Percentiles rank a stretch among this genome's conserved stretches.
phyloP scores from a whole-genome alignment of 2,888 invertebrate genomes.

The Atethmia centrago region DNA sequence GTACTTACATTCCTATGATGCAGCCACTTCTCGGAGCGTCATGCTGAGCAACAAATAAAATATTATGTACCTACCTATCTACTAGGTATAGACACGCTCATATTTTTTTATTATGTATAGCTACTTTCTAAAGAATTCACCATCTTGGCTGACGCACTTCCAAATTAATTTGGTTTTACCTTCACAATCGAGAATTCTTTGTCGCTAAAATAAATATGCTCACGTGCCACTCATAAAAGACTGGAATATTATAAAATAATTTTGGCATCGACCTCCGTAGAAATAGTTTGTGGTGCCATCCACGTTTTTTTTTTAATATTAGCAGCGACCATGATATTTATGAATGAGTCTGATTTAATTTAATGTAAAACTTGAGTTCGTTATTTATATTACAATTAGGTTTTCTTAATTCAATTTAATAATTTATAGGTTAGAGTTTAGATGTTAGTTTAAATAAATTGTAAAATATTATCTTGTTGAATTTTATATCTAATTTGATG shows the following conservation, averaged over 20 bases:
- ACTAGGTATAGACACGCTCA: conserved; percentile 8
- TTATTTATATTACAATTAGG: conserved; percentile 37
- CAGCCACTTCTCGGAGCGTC: conserved; percentile 6
- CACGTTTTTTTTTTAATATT: conserved; percentile 52
- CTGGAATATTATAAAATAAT: conserved; percentile 70
- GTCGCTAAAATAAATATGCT: conserved; percentile 75
- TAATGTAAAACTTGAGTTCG: conserved; percentile 27
- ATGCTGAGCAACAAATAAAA: conserved; percentile 35
- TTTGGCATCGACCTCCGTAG: conserved; percentile 70
- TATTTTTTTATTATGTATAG: conserved; percentile 41
- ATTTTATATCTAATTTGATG: conserved; percentile 39
- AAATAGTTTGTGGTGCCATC: conserved; percentile 57
- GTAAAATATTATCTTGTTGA: conserved; percentile 31
- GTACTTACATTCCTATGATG: conserved; percentile 11
- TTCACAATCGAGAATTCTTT: conserved; percentile 62
- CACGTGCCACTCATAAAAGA: conserved; percentile 77
- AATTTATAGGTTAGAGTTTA: conserved; percentile 32
- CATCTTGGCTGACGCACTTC: conserved; percentile 72
- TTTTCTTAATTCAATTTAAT: conserved; percentile 46
- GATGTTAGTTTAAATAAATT: conserved; percentile 27
- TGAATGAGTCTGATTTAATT: conserved; percentile 42
- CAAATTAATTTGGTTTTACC: conserved; percentile 63
- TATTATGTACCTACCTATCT: conserved; percentile 6
- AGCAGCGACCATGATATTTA: conserved; percentile 34
- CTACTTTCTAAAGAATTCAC: conserved; percentile 32